Evolutionary conservation across 2,888 invertebrate genomes (phyloP).

Genomic region (Clusia tigrina): DNA sequence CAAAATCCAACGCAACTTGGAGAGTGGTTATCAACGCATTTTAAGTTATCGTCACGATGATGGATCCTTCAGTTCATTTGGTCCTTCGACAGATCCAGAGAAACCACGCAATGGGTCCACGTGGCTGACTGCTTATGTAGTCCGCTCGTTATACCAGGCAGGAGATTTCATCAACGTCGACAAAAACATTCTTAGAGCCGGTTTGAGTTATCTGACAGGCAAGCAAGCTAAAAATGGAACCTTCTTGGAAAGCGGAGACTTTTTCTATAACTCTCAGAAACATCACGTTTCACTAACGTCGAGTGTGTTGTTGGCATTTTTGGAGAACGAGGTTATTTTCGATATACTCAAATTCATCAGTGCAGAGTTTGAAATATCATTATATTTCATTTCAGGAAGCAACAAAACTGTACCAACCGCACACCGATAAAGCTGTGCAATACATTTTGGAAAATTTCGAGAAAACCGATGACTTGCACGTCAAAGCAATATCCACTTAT

Average conservation of each 20-base stretch:
- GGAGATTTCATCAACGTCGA: conserved; percentile 74
- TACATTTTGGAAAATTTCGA: conserved; percentile 68
- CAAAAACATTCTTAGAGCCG: conserved; percentile 69
- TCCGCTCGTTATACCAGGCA: conserved; percentile 77
- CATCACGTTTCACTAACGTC: conserved; percentile 79
- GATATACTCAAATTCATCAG: too few species aligned
- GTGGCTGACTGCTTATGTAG: conserved; percentile 84
- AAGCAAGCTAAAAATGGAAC: conserved; percentile 76
- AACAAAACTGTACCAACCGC: conserved; percentile 67
- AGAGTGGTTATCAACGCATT: conserved; percentile 77
- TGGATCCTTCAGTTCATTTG: conserved; percentile 82
- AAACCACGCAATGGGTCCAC: too few species aligned
- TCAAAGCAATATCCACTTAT: conserved; percentile 69
- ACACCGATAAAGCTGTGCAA: conserved; percentile 77
- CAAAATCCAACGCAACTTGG: conserved; percentile 63
- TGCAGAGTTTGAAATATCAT: too few species aligned
- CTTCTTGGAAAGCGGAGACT: conserved; percentile 77
- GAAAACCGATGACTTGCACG: conserved; percentile 42
- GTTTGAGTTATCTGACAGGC: conserved; percentile 74
- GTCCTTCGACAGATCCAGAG: conserved; percentile 68
- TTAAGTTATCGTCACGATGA: conserved; percentile 74
- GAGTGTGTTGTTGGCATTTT: conserved; percentile 76
- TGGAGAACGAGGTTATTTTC: conserved; percentile 68
- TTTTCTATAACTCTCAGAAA: conserved; percentile 66
- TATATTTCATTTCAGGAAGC: background rate